These are phyloP conservation scores for Caenorhabditis remanei DNA, from an alignment of 1,140 invertebrate genomes.

Conservation along the genomic window DNA sequence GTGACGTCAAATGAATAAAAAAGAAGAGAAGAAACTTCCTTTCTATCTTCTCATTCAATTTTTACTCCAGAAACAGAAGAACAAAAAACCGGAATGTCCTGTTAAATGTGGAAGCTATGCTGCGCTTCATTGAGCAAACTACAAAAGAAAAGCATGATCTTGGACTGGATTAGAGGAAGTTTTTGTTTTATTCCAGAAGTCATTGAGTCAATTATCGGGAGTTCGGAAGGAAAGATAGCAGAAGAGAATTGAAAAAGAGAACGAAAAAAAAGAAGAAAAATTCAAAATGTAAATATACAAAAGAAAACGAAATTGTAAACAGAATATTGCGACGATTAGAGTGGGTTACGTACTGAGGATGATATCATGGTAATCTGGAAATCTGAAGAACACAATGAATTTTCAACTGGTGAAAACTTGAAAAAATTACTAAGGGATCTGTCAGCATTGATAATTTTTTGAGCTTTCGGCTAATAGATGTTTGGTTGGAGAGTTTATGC, in stretches of 20 bases:
- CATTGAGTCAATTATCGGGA: neutral
- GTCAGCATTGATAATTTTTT: no score
- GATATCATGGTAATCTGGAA: no score
- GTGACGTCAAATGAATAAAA: neutral
- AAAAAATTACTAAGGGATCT: no score
- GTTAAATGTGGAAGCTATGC: slow-evolving; percentile 2
- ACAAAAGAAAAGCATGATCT: neutral
- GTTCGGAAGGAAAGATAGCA: neutral
- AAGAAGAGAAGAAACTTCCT: neutral
- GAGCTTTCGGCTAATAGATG: no score
- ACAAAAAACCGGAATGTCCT: slow-evolving; percentile 34
- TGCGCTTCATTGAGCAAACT: slow-evolving; percentile 44
- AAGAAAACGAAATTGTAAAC: no score
- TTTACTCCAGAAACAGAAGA: slow-evolving; percentile 13
- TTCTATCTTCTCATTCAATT: slow-evolving; percentile 6
- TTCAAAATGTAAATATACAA: no score
- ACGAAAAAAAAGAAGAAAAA: neutral
- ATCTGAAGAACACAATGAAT: no score
- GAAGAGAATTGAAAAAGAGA: neutral
- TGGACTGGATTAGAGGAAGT: neutral
- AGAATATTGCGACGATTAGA: no score
- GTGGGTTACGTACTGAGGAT: no score
- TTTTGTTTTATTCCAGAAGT: slow-evolving; percentile 11
- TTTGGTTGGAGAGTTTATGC: no score
- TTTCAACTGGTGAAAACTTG: no score